phyloP scores from a whole-genome alignment of 2,797 vertebrate genomes.

The Coregonus sp. region DNA sequence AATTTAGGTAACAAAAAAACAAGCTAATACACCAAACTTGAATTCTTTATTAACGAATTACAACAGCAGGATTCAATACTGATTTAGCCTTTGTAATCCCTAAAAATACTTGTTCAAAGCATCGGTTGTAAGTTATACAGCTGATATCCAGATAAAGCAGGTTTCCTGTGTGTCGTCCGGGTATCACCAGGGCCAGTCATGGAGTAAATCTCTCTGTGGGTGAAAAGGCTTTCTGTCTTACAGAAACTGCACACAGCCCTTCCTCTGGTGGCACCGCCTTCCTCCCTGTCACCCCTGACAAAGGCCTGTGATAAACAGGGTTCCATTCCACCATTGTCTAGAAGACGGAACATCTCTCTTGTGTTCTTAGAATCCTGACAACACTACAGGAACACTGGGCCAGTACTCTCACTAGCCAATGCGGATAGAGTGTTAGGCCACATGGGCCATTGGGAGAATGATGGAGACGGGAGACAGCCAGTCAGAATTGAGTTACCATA shows the following conservation, averaged over 20 bases:
- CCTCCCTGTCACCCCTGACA: conserved; percentile 19
- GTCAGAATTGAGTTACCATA: conserved; percentile 42
- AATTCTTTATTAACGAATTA: not conserved
- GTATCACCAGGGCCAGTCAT: conserved; percentile 11
- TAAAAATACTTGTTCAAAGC: not conserved
- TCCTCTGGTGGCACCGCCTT: conserved; percentile 29
- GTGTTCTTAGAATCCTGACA: not conserved
- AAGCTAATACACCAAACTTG: not conserved
- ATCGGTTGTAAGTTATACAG: conserved; percentile 1
- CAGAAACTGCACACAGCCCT: conserved; percentile 27
- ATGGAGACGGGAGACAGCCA: conserved; percentile 23
- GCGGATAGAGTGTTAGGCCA: not conserved
- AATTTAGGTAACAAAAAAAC: not conserved
- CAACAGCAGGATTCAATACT: not conserved
- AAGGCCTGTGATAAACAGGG: conserved; percentile 18
- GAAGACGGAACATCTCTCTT: conserved; percentile 10
- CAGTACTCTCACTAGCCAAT: not conserved
- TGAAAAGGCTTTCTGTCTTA: conserved; percentile 21
- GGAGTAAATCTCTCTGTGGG: conserved; percentile 27
- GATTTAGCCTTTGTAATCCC: not conserved
- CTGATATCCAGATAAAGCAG: not conserved
- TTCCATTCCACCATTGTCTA: conserved; percentile 3
- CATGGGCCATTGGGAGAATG: not conserved
- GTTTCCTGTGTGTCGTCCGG: not conserved
- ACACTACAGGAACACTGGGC: not conserved